Evolutionary conservation across 2,797 vertebrate species (phyloP), one percentile per base, ranked within the genome.

Genomic region (Hipposideros larvatus): DNA sequence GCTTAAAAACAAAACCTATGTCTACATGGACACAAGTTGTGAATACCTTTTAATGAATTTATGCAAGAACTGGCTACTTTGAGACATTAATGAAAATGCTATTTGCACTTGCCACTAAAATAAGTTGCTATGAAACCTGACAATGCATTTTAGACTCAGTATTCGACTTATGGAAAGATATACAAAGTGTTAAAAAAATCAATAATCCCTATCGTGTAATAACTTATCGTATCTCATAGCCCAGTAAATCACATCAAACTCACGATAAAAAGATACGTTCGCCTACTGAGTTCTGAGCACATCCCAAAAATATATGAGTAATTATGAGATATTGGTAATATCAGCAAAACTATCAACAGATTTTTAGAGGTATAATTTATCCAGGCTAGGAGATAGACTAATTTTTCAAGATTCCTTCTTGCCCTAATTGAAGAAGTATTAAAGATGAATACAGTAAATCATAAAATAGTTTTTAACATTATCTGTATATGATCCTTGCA

Each of bases 381-480:
- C 15, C 46, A 87, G n/a, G 46, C 65, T 83, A 92, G 51, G 13
- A 93, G 34, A 92, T 28, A 83, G 18, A 65, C 41, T 90, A 87
- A 84, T 71, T 85, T 95, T 95, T 96, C 48, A 96, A 94, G 63
- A 82, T 82, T 92, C 18, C 48, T 91, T 94, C 31, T 92, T 84
- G 37, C 11, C 46, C 53, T 77, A 59, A 90, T 24, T 61, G 37
- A 95, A 95, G 82, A 95, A 94, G 75, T 28, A 79, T 63, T 48
- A 88, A 86, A 95, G 63, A 75, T 48, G 18, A 13, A 95, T 26
- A 66, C 4, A 91, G 66, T 57, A 34, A 68, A 37, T 84, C 5
- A 43, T 34, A 91, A 87, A 95, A 71, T 1, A 48, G 7, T 80
- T 34, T 21, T 86, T 95, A 92, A 68, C n/a, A 90, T 78, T 89